phyloP scores from a whole-genome alignment of 2,113 vertebrate species.

The Boleophthalmus pectinirostris region DNA sequence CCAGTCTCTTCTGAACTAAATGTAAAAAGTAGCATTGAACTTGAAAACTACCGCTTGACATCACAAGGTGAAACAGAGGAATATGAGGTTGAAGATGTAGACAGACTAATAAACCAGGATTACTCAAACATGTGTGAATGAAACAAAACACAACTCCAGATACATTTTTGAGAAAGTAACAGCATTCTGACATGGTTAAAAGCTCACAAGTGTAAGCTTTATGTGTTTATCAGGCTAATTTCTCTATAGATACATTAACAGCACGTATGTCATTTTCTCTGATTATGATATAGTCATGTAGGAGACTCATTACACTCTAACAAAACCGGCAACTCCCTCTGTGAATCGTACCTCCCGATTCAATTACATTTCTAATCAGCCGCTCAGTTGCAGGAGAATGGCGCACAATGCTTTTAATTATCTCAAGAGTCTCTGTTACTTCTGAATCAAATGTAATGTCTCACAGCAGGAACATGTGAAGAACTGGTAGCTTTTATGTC shows the following conservation, averaged over 20 bases:
- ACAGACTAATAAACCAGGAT: too few relatives aligned
- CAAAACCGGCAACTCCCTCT: slow-evolving; percentile 55
- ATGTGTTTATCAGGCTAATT: too few relatives aligned
- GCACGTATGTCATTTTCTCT: slow-evolving; percentile 21
- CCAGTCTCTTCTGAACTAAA: too few relatives aligned
- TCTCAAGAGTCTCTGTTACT: slow-evolving; percentile 38
- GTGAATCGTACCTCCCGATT: slow-evolving; percentile 53
- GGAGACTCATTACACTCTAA: slow-evolving; percentile 28
- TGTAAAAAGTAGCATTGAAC: too few relatives aligned
- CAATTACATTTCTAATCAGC: slow-evolving; percentile 75
- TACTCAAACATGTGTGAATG: too few relatives aligned
- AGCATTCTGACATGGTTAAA: too few relatives aligned
- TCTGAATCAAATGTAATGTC: slow-evolving; percentile 32
- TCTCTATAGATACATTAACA: slow-evolving; percentile 3
- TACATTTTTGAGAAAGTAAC: too few relatives aligned
- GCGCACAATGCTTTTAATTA: slow-evolving; percentile 55
- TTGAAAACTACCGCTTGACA: too few relatives aligned
- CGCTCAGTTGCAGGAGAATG: slow-evolving; percentile 38
- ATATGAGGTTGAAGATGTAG: too few relatives aligned
- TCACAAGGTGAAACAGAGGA: too few relatives aligned
- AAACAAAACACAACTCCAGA: too few relatives aligned
- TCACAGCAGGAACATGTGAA: slow-evolving; percentile 17
- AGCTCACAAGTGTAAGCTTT: too few relatives aligned
- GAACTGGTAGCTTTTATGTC: background rate
- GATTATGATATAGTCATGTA: slow-evolving; percentile 18